Evolutionary conservation across 2,888 invertebrate species (phyloP), one percentile per base, ranked within the genome.

Genomic region (Megalurothrips usitatus): DNA sequence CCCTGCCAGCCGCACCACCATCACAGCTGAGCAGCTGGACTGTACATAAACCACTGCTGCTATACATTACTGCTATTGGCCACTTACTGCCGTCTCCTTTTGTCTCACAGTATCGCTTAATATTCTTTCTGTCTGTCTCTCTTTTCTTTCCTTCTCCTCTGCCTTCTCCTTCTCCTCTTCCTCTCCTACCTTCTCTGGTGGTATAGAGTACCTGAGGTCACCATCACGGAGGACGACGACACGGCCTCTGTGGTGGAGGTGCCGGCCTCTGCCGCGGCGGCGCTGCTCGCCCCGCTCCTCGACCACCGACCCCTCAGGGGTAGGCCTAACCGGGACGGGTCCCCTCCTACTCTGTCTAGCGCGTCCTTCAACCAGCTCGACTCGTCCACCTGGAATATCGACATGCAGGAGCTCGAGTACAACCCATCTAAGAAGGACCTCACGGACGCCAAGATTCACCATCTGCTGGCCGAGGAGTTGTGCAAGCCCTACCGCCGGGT

Each of bases 391-490:
- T 95, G 96, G 92, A 96, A 96, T 87, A 92, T 97, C 85, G 97
- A 97, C 86, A 94, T 97, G 91, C 96, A 96, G 87, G 96, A 97
- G 86, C 88, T 97, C 86, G 96, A 97, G 86, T 97, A 97, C 86
- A 95, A 94, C 89, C 96, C 96, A 80, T 95, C 95, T 81, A 94
- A 94, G 86, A 96, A 96, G 87, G 97, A 97, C 88, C 89, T 96
- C 82, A 96, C 96, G 0, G 97, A 97, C 87, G 96, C 96, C n/a
- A 94, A 92, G 87, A 96, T 97, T 84, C 97, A 97, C 87, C 97
- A 97, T 87, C 90, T 98, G 79, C 89, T 97, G 78, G 95, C 95
- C 6, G 96, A 96, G 87, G 96, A 96, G 87, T 88, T 96, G 78
- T 93, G 93, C 88, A 95, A 96, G 88, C 96, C 97, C 12, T 94